Conservation (phyloP, 1,140 invertebrate species). For the Trichonephila inaurata region DNA sequence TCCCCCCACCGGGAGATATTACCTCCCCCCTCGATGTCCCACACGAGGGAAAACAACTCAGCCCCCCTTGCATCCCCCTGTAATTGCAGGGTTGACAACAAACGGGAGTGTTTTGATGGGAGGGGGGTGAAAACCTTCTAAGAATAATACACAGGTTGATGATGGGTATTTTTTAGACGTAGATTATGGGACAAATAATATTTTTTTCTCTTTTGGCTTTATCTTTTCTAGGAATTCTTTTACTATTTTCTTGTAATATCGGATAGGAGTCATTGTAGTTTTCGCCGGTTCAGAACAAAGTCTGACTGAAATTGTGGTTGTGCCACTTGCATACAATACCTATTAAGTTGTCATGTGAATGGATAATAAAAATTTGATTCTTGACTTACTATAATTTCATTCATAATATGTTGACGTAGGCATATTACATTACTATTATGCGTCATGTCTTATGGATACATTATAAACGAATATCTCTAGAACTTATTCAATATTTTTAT, state of each 20-base stretch:
- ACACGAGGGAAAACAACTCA: slow-evolving; percentile 36
- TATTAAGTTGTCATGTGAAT: too few species aligned
- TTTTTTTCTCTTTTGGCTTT: neutral
- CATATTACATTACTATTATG: too few species aligned
- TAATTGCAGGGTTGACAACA: slow-evolving; percentile 69
- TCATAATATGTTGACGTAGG: too few species aligned
- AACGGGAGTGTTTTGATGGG: slow-evolving; percentile 19
- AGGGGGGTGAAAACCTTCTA: neutral
- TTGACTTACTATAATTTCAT: too few species aligned
- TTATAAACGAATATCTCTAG: too few species aligned
- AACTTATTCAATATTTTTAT: too few species aligned
- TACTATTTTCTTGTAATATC: neutral
- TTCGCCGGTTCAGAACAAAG: too few species aligned
- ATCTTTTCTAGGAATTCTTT: neutral
- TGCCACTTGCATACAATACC: too few species aligned
- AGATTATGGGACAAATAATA: slow-evolving; percentile 13
- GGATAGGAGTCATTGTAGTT: neutral
- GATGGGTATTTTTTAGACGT: slow-evolving; percentile 37
- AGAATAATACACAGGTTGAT: slow-evolving; percentile 41
- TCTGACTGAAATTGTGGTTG: too few species aligned
- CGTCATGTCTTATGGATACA: too few species aligned
- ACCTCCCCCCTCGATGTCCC: slow-evolving; percentile 10
- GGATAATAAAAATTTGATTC: too few species aligned
- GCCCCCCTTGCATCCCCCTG: neutral
- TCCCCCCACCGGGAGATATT: neutral